These are phyloP conservation scores for Clarias laeviceps DNA, from an alignment of 2,797 vertebrate genomes.

Conservation along the genomic window DNA sequence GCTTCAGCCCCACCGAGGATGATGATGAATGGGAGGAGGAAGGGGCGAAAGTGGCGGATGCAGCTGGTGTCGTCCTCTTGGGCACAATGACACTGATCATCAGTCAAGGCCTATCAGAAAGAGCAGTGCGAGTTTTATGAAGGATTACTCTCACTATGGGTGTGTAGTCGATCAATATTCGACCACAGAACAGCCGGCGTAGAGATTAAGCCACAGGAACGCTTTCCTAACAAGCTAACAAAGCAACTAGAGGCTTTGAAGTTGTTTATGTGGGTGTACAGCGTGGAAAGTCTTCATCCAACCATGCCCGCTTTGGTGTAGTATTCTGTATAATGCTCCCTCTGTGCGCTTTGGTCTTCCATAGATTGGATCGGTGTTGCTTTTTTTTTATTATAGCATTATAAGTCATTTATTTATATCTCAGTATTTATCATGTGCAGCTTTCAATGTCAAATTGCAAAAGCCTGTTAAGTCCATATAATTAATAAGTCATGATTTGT, in stretches of 20 bases:
- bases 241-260: conserved; percentile 10
- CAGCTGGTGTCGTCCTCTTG: conserved; percentile 39
- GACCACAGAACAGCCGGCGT: not conserved
- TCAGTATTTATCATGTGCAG: not conserved
- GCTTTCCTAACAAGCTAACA: conserved; percentile 17
- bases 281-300: conserved; percentile 5
- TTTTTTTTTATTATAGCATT: not conserved
- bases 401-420: not conserved
- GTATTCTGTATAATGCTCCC: not conserved
- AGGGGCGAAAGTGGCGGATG: conserved; percentile 42
- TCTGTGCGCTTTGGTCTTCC: not conserved
- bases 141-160: conserved; percentile 40
- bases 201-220: conserved; percentile 28
- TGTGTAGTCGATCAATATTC: conserved; percentile 26
- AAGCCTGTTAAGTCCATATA: not conserved
- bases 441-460: not conserved
- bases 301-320: not conserved
- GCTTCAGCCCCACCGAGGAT: conserved; percentile 33
- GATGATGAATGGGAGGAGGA: conserved; percentile 55
- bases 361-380: not conserved
- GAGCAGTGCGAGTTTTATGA: conserved; percentile 33
- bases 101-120: conserved; percentile 41
- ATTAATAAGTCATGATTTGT: not conserved
- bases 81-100: conserved; percentile 54
- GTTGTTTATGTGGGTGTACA: conserved; percentile 25